phyloP scores from a whole-genome alignment of 2,797 vertebrate genomes.

The Xiphophorus birchmanni region DNA sequence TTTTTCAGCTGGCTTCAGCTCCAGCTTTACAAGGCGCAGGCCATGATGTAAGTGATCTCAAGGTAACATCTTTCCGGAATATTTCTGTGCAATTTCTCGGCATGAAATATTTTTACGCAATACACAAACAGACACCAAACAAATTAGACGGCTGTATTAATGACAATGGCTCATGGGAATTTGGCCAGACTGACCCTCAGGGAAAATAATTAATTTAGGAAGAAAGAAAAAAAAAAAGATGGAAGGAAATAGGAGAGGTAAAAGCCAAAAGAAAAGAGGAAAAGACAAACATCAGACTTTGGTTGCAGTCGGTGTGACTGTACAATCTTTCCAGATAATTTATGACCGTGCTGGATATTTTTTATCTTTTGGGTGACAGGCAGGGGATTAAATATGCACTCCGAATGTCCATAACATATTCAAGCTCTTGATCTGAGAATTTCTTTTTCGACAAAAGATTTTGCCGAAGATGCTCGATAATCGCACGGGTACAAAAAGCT shows the following conservation, averaged over 20 bases:
- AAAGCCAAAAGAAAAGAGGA: background rate
- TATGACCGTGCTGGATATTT: background rate
- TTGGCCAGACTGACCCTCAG: background rate
- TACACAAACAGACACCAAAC: background rate
- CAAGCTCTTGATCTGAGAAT: background rate
- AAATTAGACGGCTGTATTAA: background rate
- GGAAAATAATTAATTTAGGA: background rate
- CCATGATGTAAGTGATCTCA: conserved; percentile 12
- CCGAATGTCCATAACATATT: background rate
- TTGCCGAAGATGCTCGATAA: background rate
- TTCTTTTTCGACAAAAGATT: background rate
- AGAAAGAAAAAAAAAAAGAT: no score
- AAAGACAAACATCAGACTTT: background rate
- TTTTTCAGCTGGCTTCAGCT: conserved; percentile 47
- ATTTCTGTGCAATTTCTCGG: conserved; percentile 6
- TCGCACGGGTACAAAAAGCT: background rate
- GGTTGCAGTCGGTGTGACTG: background rate
- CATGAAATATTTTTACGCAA: background rate
- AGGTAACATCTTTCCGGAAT: conserved; percentile 42
- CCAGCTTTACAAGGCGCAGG: conserved; percentile 31
- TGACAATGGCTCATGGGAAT: background rate
- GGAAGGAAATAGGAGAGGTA: background rate
- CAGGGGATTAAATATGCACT: background rate
- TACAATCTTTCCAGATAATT: background rate
- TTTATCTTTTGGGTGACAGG: background rate